Evolutionary conservation across 2,113 vertebrate genomes (phyloP), one percentile per base, ranked within the genome.

Genomic region (Trematocara zebra): DNA sequence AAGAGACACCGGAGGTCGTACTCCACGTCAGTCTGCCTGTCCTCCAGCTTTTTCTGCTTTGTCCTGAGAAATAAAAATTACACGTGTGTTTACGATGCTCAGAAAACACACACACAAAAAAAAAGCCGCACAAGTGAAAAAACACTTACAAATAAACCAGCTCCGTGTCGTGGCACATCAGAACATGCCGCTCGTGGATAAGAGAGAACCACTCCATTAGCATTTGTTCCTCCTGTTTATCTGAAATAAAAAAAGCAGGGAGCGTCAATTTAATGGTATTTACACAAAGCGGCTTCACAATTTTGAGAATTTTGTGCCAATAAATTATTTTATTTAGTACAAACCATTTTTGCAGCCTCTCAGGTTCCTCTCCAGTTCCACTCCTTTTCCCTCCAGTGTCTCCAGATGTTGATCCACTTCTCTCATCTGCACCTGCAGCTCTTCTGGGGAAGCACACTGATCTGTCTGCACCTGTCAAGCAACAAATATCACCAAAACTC

Each of bases 121-220:
- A n/a, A 64, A 64, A 64, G 0, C 59, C 1, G 0, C 33, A 37
- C 59, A 20, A 64, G 33, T 67, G 59, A 37, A 20, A 64, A 67
- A 8, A 3, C 1, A 96, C 98, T 98, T 91, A 99, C 98, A 97
- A 95, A 9, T 98, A 96, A 89, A 97, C 96, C 81, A 99, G 97
- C 91, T 99, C 98, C 0, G 96, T 97, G 31, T 98, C 97, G 0
- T 96, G 96, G 56, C 97, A 95, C 85, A 97, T 96, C 86, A 99
- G 95, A 91, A 95, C 87, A 37, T 98, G 97, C 82, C 97, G 98
- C 94, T 99, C 96, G 0, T 98, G 97, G 91, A 98, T 95, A 5
- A 99, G 96, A 87, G 89, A 96, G 91, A 99, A 98, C 98, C 98
- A 99, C 84, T 97, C 97, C 40, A 96, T 97, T 57, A 99, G 94